A percentile compares a stretch with the other conserved stretches of the same genome.
Evolutionary conservation across 2,113 vertebrate species (phyloP).

Genomic region (Opisthocomus hoazin): DNA sequence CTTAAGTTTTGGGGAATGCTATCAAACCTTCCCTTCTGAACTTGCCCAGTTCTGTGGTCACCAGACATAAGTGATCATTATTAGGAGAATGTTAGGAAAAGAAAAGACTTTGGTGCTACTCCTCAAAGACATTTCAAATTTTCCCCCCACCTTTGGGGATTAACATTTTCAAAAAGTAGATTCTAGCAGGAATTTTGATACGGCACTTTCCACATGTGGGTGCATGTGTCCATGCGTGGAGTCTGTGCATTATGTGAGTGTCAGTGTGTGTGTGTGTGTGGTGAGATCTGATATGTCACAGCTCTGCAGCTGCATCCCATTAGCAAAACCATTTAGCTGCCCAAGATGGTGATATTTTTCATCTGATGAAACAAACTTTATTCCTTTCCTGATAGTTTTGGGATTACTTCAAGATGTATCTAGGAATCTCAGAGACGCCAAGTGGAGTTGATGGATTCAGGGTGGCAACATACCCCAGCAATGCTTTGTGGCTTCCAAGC

Average conservation of each 20-base stretch:
- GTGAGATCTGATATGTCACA: slow-evolving; percentile 14
- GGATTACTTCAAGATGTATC: slow-evolving; percentile 30
- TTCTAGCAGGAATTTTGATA: slow-evolving; percentile 1
- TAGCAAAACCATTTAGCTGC: slow-evolving; percentile 6
- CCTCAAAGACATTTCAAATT: slow-evolving; percentile 52
- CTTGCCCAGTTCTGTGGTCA: background rate
- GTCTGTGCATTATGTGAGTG: background rate
- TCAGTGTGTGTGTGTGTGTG: background rate
- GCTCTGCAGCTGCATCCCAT: slow-evolving; percentile 55
- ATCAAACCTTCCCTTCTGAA: background rate
- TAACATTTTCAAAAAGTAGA: background rate
- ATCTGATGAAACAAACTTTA: background rate
- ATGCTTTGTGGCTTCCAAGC: background rate
- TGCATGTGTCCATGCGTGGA: background rate
- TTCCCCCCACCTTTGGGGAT: background rate
- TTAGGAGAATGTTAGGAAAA: background rate
- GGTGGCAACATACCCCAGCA: background rate
- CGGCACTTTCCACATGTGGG: background rate
- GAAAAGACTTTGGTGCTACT: slow-evolving; percentile 1
- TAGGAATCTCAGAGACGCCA: background rate
- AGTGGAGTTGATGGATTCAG: background rate
- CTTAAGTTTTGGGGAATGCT: background rate
- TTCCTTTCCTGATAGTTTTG: background rate
- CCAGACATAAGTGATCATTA: background rate
- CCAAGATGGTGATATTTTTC: background rate